These are phyloP conservation scores for Streblospio benedicti DNA, from an alignment of 1,140 invertebrate species.

Conservation along the genomic window DNA sequence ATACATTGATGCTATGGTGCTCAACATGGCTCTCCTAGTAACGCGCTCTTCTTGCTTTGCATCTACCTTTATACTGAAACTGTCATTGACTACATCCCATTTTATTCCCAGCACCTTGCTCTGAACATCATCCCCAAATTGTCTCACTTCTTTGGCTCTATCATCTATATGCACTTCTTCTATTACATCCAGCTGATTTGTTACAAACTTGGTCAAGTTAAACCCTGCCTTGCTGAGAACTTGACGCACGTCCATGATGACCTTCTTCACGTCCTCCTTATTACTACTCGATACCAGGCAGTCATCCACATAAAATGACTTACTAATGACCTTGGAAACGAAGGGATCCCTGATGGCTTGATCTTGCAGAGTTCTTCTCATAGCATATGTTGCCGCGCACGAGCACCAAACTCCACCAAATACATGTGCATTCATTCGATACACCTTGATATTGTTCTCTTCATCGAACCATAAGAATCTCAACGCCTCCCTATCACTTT, in stretches of 20 bases:
- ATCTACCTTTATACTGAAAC: background rate
- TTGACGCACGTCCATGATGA: background rate
- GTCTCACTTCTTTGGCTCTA: background rate
- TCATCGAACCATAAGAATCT: background rate
- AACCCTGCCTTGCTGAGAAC: background rate
- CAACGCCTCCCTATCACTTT: background rate
- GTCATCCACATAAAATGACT: background rate
- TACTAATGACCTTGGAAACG: background rate
- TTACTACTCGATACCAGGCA: background rate
- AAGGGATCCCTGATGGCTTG: background rate
- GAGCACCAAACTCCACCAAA: conserved; percentile 14
- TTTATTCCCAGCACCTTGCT: background rate
- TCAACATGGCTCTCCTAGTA: background rate
- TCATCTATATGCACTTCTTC: background rate
- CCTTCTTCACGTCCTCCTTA: background rate
- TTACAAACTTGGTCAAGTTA: background rate
- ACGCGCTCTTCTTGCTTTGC: background rate
- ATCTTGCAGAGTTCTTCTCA: background rate
- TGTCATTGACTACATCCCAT: background rate
- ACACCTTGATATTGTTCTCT: background rate
- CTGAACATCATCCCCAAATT: background rate
- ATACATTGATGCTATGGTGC: background rate
- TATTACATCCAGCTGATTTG: background rate
- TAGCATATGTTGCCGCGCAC: conserved; percentile 7
- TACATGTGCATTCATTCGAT: conserved; percentile 15